Evolutionary conservation across 2,888 invertebrate species (phyloP), one percentile per base, ranked within the genome.

Genomic region (Stramonita haemastoma): DNA sequence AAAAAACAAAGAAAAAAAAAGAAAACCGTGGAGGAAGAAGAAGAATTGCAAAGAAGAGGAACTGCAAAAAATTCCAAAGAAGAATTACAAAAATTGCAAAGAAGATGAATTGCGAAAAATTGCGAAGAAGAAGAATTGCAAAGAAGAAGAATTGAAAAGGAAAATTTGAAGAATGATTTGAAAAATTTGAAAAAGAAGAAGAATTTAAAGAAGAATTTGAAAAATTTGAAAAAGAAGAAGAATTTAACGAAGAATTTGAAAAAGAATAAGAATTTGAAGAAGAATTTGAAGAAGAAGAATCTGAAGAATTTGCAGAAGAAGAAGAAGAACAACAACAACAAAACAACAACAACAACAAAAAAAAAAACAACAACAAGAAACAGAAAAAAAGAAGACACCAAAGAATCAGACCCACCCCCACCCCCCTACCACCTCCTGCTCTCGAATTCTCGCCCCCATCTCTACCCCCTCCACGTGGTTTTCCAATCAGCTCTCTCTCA

Each of bases 121-220:
- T n/a, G n/a, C n/a, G 83, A 89, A 46, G 86, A 84, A 26, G 29
- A 66, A 70, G 89, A 46, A 46, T 8, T 2, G 8, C 46, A 46
- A 46, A 46, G 46, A 46, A 89, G 73, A 85, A 73, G 86, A 73
- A 89, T n/a, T n/a, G 22, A 77, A 32, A 86, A 22, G 79, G 57
- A 86, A 29, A 5, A 73, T n/a, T n/a, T n/a, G 29, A 17, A 29
- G 26, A 73, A 8, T n/a, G n/a, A n/a, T n/a, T n/a, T n/a, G n/a
- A n/a, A n/a, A n/a, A n/a, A n/a, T n/a, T n/a, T n/a, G 73, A 73
- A 11, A n/a, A 26, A 22, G n/a, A 73, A 29, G 73, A 26, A 73
- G 29, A 73, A n/a, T 13, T 26, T 26, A n/a, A n/a, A 73, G n/a
- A 73, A 22, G 26, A 8, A 29, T 1, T 26, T 2, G 73, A 73